Evolutionary conservation across 1,140 invertebrate genomes (phyloP), one percentile per base, ranked within the genome.

Genomic region (Planococcus citri): DNA sequence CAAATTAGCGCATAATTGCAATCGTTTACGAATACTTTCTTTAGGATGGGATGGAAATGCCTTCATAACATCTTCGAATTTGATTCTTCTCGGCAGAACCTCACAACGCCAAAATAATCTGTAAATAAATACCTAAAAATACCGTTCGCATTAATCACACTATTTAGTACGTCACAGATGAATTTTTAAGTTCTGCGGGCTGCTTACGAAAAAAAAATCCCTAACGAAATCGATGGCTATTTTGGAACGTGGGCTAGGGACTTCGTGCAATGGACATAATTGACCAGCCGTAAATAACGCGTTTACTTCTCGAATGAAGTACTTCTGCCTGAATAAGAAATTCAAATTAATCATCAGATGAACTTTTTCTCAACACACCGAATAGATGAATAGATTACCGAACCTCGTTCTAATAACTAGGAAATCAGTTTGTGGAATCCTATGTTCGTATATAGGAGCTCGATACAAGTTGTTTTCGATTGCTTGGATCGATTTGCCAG

Each of bases 401-500:
- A n/a, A 86, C 81, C 90, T 84, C 0, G 91, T 95, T 71, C 95
- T 84, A 74, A 99, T 97, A 21, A 99, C 82, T 0, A 99, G 80
- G 77, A 99, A 99, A 80, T 99, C 97, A 0, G 88, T 88, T 20
- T 80, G 75, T 0, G 86, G 83, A 68, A 91, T 79, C 22, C 85
- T 85, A 75, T 99, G 97, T 71, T 90, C 85, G 78, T 97, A 99
- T 73, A 99, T 92, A 0, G 97, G 95, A 0, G 95, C 91, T 71
- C 93, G 80, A 76, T 94, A 99, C 91, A 99, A 94, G 76, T 96
- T 98, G 78, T 99, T 99, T 78, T 99, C 97, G 6, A 99, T 80
- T 0, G 95, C 90, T 75, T 94, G 92, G 41, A 98, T 88, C 60
- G 88, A 92, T 73, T 96, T 91, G 0, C 95, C 97, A 1, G 94